Conservation (phyloP, 2,113 vertebrate genomes). For the Herpetotheres cachinnans region DNA sequence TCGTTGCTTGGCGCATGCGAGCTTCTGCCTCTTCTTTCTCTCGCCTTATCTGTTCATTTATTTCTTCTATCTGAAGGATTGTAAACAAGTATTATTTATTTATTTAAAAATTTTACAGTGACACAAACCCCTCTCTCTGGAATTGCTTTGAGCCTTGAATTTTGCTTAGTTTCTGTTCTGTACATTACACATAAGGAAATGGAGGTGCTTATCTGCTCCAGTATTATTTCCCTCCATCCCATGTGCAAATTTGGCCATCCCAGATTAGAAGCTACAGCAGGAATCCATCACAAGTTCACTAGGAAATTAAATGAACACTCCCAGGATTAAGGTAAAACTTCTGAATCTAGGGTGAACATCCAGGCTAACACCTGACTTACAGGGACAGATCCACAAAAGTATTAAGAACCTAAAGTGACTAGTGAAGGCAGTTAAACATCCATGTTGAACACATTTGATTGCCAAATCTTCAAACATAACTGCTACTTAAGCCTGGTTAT, state of each 20-base stretch:
- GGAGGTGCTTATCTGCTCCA: background rate
- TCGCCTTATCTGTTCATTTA: constrained; percentile 88
- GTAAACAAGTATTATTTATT: background rate
- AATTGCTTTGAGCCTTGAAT: background rate
- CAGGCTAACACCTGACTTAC: background rate
- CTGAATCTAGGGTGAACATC: background rate
- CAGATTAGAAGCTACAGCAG: background rate
- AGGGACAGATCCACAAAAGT: constrained; percentile 22
- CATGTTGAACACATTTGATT: rapidly evolving
- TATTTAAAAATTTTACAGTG: background rate
- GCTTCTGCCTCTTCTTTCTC: constrained; percentile 91
- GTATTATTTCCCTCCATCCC: background rate
- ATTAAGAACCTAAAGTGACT: background rate
- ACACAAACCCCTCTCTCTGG: background rate
- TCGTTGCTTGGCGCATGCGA: constrained; percentile 85
- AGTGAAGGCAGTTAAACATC: background rate
- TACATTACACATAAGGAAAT: background rate
- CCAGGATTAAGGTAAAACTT: background rate
- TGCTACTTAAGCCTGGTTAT: background rate
- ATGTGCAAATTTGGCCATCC: background rate
- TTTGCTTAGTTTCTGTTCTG: background rate
- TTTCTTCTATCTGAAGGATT: constrained; percentile 86
- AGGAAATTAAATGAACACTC: background rate
- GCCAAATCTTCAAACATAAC: background rate
- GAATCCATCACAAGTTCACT: background rate